A percentile compares a stretch with the other conserved stretches of the same genome.
Conservation (phyloP, 2,113 vertebrate genomes). For the Anas platyrhynchos region DNA sequence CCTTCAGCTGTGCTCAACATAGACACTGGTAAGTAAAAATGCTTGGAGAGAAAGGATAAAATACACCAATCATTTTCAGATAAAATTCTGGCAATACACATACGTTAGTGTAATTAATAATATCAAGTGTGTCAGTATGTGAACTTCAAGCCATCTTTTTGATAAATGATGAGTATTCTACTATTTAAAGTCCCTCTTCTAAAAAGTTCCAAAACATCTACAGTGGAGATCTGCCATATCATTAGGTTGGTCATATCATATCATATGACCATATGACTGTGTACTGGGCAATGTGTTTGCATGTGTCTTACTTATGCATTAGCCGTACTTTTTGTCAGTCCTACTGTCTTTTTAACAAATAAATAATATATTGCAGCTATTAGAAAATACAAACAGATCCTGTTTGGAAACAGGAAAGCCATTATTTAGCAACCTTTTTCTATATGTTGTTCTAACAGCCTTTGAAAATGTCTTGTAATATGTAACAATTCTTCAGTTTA, state of each 20-base stretch:
- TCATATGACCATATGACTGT: accelerated
- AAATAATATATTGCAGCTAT: background rate
- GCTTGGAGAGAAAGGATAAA: background rate
- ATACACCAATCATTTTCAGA: background rate
- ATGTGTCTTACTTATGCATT: accelerated
- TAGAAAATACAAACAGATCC: background rate
- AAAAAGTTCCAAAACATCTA: background rate
- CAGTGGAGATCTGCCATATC: background rate
- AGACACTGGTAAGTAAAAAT: background rate
- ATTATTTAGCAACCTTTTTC: background rate
- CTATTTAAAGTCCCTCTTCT: background rate
- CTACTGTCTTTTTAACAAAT: background rate
- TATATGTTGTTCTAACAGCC: background rate
- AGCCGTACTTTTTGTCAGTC: background rate
- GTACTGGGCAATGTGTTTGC: background rate
- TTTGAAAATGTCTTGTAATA: background rate
- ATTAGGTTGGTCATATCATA: background rate
- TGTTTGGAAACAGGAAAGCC: background rate
- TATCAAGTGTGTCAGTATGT: background rate
- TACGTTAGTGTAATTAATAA: background rate
- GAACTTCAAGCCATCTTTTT: background rate
- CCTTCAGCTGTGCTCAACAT: background rate
- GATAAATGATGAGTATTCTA: background rate
- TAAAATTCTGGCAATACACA: background rate
- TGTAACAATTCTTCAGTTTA: background rate